These are phyloP conservation scores for Phoenicopterus ruber DNA, from an alignment of 2,113 vertebrate species.

Conservation along the genomic window DNA sequence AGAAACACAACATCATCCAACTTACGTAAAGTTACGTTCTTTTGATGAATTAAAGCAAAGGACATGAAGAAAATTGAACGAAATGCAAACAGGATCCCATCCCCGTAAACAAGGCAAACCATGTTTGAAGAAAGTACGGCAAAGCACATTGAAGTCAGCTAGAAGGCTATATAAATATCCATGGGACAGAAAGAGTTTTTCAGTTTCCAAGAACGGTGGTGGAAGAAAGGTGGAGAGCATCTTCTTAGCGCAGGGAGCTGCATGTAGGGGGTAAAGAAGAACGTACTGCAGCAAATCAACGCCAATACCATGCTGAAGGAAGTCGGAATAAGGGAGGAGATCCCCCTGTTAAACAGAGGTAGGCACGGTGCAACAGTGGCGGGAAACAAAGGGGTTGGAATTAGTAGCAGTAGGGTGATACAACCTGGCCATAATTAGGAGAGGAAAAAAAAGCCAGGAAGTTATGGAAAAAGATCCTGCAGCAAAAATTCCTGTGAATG, in stretches of 20 bases:
- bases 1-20: background rate
- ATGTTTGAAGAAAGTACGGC: background rate
- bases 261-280: background rate
- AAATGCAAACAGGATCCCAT: background rate
- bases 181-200: slow-evolving; percentile 1
- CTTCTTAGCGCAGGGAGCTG: slow-evolving; percentile 3
- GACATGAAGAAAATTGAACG: background rate
- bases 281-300: slow-evolving; percentile 4
- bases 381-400: background rate
- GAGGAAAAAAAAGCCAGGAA: background rate
- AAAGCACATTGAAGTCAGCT: background rate
- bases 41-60: background rate
- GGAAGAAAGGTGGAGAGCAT: background rate
- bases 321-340: slow-evolving; percentile 3
- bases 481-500: background rate
- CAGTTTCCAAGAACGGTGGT: background rate
- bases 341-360: background rate
- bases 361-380: background rate
- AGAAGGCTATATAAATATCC: slow-evolving; percentile 29
- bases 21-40: background rate
- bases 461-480: background rate
- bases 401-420: background rate
- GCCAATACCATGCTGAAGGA: background rate
- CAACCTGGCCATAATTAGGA: background rate
- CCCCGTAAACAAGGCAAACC: background rate